A percentile compares a stretch with the other conserved stretches of the same genome.
Evolutionary conservation across 1,140 invertebrate genomes (phyloP).

Genomic region (Drosophila tropicalis): DNA sequence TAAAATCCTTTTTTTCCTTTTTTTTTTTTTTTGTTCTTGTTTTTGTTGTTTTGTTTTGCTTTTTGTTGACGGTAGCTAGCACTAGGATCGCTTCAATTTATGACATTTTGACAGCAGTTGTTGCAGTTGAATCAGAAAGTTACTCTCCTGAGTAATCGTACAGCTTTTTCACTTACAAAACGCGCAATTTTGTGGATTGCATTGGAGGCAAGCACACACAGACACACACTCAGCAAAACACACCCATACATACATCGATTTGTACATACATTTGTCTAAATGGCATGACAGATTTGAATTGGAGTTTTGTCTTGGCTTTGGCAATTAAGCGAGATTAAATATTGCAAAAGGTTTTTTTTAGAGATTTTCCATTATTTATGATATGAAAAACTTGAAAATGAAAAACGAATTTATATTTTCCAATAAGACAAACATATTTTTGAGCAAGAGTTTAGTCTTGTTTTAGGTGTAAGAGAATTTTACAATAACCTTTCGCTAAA

Average conservation of each 20-base stretch:
- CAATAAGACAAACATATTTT: neutral
- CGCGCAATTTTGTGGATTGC: slow-evolving; percentile 74
- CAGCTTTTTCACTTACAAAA: slow-evolving; percentile 76
- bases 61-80: slow-evolving; percentile 42
- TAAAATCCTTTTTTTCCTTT: slow-evolving; percentile 21
- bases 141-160: slow-evolving; percentile 77
- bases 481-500: too few species aligned
- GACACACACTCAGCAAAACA: neutral
- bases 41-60: slow-evolving; percentile 26
- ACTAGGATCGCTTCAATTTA: slow-evolving; percentile 61
- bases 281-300: slow-evolving; percentile 25
- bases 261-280: slow-evolving; percentile 15
- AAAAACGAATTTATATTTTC: neutral
- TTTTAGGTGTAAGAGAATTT: too few species aligned
- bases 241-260: slow-evolving; percentile 8
- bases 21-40: slow-evolving; percentile 37
- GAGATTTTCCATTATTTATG: neutral
- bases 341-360: slow-evolving; percentile 17
- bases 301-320: slow-evolving; percentile 4
- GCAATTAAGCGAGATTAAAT: slow-evolving; percentile 32
- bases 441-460: too few species aligned
- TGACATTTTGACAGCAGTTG: slow-evolving; percentile 82
- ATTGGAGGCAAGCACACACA: neutral
- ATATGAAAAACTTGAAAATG: neutral
- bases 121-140: slow-evolving; percentile 78